Evolutionary conservation across 2,888 invertebrate species (phyloP).

Genomic region (Caenorhabditis afra): DNA sequence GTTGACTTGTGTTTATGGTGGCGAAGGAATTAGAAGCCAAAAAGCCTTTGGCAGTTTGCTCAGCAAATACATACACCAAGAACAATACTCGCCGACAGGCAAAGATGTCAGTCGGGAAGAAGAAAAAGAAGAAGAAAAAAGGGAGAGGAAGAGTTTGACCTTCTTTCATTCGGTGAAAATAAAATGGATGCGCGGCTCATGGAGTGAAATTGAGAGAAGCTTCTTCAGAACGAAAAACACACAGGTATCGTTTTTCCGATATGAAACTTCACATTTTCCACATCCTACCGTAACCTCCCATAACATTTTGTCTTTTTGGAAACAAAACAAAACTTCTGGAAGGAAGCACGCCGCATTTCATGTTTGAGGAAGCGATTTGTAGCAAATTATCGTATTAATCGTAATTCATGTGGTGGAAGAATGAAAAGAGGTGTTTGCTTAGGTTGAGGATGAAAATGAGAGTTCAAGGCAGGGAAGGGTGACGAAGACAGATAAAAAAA

Average conservation of each 20-base stretch:
- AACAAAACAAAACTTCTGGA: conserved; percentile 1
- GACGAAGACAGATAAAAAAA: no score
- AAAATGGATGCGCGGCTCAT: conserved; percentile 31
- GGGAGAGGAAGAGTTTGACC: conserved; percentile 58
- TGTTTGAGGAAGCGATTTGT: conserved; percentile 38
- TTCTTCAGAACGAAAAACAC: background rate
- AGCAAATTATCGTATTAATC: conserved; percentile 1
- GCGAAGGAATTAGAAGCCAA: conserved; percentile 44
- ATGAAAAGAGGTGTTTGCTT: background rate
- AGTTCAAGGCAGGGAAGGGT: background rate
- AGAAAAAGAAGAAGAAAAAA: no score
- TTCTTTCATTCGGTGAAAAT: conserved; percentile 32
- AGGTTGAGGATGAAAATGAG: conserved; percentile 2
- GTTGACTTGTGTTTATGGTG: conserved; percentile 54
- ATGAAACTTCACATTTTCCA: background rate
- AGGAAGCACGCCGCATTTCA: background rate
- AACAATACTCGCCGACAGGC: conserved; percentile 32
- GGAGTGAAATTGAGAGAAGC: conserved; percentile 57
- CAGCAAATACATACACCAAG: conserved; percentile 51
- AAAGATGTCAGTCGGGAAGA: background rate
- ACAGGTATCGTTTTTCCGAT: conserved; percentile 8
- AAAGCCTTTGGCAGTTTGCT: conserved; percentile 50
- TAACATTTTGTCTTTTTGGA: background rate
- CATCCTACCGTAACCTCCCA: conserved; percentile 13
- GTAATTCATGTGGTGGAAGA: conserved; percentile 13